Conservation (phyloP, 2,888 invertebrate species). For the Coelopa pilipes region DNA sequence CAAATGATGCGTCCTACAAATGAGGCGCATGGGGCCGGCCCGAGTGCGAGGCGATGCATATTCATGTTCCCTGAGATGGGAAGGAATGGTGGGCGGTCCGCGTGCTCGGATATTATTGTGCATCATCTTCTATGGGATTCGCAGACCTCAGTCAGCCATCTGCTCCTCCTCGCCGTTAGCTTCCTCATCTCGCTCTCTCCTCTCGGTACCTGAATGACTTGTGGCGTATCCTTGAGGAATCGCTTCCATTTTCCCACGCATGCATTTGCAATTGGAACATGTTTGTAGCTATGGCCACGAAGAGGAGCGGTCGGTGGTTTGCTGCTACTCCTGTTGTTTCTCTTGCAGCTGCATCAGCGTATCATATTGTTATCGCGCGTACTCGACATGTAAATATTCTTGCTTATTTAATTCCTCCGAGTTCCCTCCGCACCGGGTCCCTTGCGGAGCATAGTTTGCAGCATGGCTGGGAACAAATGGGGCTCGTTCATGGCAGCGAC, state of each 20-base stretch:
- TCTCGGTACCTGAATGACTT: slow-evolving; percentile 27
- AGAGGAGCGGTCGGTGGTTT: not conserved
- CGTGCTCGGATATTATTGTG: not conserved
- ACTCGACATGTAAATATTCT: slow-evolving; percentile 45
- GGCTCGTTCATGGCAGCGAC: not conserved
- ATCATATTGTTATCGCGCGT: slow-evolving; percentile 45
- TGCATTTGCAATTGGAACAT: slow-evolving; percentile 54
- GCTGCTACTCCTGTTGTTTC: slow-evolving; percentile 22
- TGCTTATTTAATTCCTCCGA: slow-evolving; percentile 46
- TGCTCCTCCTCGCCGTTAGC: slow-evolving; percentile 4
- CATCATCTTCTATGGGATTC: slow-evolving; percentile 23
- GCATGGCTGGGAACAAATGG: not conserved
- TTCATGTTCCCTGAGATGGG: slow-evolving; percentile 12
- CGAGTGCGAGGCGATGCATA: slow-evolving; percentile 30
- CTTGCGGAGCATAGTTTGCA: not conserved
- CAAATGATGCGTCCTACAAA: not conserved
- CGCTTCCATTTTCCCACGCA: slow-evolving; percentile 44
- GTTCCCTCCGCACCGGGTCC: not conserved
- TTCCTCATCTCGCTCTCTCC: slow-evolving; percentile 21
- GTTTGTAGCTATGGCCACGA: slow-evolving; percentile 14
- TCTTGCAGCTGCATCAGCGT: slow-evolving; percentile 23
- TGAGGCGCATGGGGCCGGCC: slow-evolving; percentile 26
- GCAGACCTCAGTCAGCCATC: slow-evolving; percentile 25
- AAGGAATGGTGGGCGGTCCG: not conserved
- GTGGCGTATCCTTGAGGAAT: slow-evolving; percentile 33